Percentiles rank a stretch among this genome's conserved stretches.
Evolutionary conservation across 1,140 invertebrate genomes (phyloP).

Genomic region (Melitaea cinxia): DNA sequence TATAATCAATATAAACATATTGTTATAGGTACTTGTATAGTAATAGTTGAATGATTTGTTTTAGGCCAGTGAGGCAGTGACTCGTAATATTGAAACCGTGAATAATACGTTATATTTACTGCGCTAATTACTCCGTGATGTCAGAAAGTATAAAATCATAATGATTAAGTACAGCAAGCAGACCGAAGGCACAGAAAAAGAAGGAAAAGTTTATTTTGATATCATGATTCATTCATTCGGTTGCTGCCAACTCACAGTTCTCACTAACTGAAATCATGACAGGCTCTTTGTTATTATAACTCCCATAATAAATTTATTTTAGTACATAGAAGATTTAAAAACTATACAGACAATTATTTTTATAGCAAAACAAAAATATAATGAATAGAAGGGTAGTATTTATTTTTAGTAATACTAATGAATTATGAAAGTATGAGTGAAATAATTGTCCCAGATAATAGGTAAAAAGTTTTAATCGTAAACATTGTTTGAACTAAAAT

Average conservation of each 20-base stretch:
- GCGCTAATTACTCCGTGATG: slow-evolving; percentile 43
- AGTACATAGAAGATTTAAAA: neutral
- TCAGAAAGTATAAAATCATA: slow-evolving; percentile 40
- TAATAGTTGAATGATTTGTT: no score
- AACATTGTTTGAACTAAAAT: slow-evolving; percentile 31
- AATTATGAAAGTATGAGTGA: no score
- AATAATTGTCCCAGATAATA: slow-evolving; percentile 11
- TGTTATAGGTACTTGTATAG: no score
- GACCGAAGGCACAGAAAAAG: slow-evolving; percentile 50
- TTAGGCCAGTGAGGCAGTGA: neutral
- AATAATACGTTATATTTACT: slow-evolving; percentile 25
- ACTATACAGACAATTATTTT: no score
- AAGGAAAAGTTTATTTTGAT: slow-evolving; percentile 68
- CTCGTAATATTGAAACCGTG: neutral
- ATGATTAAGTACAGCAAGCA: slow-evolving; percentile 55
- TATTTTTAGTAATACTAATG: no score
- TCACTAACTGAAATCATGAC: slow-evolving; percentile 38
- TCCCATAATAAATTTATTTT: slow-evolving; percentile 14
- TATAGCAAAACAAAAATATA: neutral
- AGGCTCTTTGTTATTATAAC: slow-evolving; percentile 43
- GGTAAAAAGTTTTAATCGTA: slow-evolving; percentile 24
- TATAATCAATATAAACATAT: no score
- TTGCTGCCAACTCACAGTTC: slow-evolving; percentile 43
- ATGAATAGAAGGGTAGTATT: neutral
- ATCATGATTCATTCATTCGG: slow-evolving; percentile 57